Base-by-base conservation (phyloP, 2,797 vertebrate species). In the Philypnodon macrostomus region DNA sequence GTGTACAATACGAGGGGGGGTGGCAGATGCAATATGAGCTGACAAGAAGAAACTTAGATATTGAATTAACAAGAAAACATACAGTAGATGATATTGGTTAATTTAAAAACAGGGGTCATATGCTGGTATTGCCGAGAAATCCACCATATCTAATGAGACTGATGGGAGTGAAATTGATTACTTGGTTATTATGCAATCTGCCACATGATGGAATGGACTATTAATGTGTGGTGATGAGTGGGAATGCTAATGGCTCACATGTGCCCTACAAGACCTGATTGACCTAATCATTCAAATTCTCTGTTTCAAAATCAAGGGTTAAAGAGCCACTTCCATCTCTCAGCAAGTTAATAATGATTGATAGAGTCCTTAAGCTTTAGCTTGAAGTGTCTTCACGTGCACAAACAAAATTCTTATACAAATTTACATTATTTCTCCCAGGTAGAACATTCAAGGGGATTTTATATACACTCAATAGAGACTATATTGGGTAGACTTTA, bases 101-200 rank as follows among this genome's bases (percentile, higher is more conserved):
- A n/a, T 38, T 5, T 39, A 12, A 21, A 23, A 5, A 24, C 4
- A 4, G 39, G 24, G 39, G 23, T 42, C 24, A 11, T 16, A 27
- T 12, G 39, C 17, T 11, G 3, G 11, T 24, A 27, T 5, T 9
- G 24, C 23, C 8, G 2, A 41, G 13, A 41, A 27, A 11, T 27
- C 1, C 15, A 2, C 39, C 39, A 16, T 29, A 5, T 11, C 24
- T 27, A 29, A 42, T 42, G 24, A 27, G 29, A 9, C 2, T 42
- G 39, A 42, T 42, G 24, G 39, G 39, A 16, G 24, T 27, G n/a
- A 7, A 42, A 42, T 12, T 16, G 39, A 42, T 42, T 23, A 4
- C 36, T 6, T 16, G 9, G 9, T 16, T 6, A 16, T 42, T 13
- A 9, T 24, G 6, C 3, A 1, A 7, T 15, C 39, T 10, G 39